A percentile compares a stretch with the other conserved stretches of the same genome.
Evolutionary conservation across 2,888 invertebrate species (phyloP).

Genomic region (Spodoptera littoralis): DNA sequence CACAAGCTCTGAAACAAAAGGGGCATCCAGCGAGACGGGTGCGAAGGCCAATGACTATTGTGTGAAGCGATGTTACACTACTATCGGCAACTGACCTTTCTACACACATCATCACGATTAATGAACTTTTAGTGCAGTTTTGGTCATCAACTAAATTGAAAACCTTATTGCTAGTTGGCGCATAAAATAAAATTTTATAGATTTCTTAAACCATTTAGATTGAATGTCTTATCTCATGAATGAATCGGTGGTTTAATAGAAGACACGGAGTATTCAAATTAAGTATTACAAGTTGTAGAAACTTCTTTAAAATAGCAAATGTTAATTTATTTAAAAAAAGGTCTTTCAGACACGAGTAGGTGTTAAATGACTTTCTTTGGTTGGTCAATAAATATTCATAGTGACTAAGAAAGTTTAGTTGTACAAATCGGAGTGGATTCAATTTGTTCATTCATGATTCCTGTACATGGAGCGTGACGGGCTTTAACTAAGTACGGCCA

Average conservation of each 20-base stretch:
- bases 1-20: slow-evolving; percentile 80
- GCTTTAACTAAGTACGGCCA: slow-evolving; percentile 57
- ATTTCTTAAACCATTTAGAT: slow-evolving; percentile 9
- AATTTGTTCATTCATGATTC: slow-evolving; percentile 62
- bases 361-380: slow-evolving; percentile 35
- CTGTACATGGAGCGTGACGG: slow-evolving; percentile 58
- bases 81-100: slow-evolving; percentile 82
- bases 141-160: slow-evolving; percentile 25
- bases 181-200: neutral
- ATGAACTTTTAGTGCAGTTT: slow-evolving; percentile 58
- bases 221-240: neutral
- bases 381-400: slow-evolving; percentile 45
- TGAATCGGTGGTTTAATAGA: neutral
- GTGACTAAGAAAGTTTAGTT: slow-evolving; percentile 53
- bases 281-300: slow-evolving; percentile 7
- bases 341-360: slow-evolving; percentile 23
- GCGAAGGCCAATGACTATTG: slow-evolving; percentile 84
- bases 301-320: slow-evolving; percentile 4
- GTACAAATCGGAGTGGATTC: slow-evolving; percentile 52
- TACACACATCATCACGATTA: slow-evolving; percentile 49
- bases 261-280: neutral
- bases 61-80: slow-evolving; percentile 60
- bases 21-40: slow-evolving; percentile 79
- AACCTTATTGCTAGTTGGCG: slow-evolving; percentile 5
- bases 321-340: slow-evolving; percentile 25